phyloP scores from a whole-genome alignment of 1,140 invertebrate species.

The Rhynchophorus ferrugineus region DNA sequence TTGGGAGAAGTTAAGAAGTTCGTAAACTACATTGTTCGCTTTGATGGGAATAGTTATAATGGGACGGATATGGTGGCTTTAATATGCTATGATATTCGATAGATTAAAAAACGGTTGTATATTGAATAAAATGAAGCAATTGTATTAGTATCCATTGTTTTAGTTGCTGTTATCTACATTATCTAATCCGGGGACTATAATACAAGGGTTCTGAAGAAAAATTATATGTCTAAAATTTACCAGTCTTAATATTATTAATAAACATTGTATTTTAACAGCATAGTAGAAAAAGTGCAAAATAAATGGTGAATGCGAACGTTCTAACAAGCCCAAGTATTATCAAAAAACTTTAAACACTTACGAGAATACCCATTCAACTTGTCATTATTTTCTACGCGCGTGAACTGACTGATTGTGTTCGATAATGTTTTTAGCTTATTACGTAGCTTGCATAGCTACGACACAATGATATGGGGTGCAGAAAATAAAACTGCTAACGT shows the following conservation, averaged over 20 bases:
- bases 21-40: too few species aligned
- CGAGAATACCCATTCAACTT: slow-evolving; percentile 10
- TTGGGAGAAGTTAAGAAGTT: too few species aligned
- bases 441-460: slow-evolving; percentile 50
- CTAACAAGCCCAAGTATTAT: background rate
- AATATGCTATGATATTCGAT: too few species aligned
- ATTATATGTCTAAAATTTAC: background rate
- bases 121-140: too few species aligned
- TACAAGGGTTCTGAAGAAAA: background rate
- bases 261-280: background rate
- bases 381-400: slow-evolving; percentile 5
- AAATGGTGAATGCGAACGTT: background rate
- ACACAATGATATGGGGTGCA: slow-evolving; percentile 93
- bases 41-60: too few species aligned
- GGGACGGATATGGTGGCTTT: too few species aligned
- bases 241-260: background rate
- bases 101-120: too few species aligned
- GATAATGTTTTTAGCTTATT: slow-evolving; percentile 8
- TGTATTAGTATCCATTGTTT: background rate
- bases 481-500: slow-evolving; percentile 93
- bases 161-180: slow-evolving; percentile 1
- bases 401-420: slow-evolving; percentile 3
- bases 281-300: background rate
- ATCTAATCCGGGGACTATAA: slow-evolving; percentile 2
- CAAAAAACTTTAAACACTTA: slow-evolving; percentile 2